Conservation (phyloP, 1,140 invertebrate species). For the Drosophila pandora region DNA sequence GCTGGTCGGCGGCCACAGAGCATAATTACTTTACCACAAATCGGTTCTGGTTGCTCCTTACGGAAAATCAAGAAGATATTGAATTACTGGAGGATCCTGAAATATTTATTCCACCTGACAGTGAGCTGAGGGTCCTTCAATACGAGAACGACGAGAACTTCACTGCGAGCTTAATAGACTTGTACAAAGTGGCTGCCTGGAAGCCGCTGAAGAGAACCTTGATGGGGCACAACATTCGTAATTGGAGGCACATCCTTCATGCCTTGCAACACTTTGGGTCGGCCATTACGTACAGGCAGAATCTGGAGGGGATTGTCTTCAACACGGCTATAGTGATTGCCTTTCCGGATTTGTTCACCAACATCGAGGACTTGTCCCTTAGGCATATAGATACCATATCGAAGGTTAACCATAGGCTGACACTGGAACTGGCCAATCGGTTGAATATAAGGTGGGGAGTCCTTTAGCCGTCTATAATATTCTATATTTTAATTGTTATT, state of each 20-base stretch:
- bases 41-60: constrained; percentile 73
- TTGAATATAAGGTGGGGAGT: constrained; percentile 84
- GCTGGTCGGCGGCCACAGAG: constrained; percentile 71
- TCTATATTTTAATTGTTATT: background rate
- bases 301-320: constrained; percentile 75
- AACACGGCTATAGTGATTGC: constrained; percentile 75
- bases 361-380: constrained; percentile 82
- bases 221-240: constrained; percentile 38
- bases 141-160: constrained; percentile 14
- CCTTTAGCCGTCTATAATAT: background rate
- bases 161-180: constrained; percentile 49
- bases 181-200: constrained; percentile 70
- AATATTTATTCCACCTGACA: constrained; percentile 75
- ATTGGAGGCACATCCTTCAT: constrained; percentile 39
- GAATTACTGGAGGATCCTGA: constrained; percentile 59
- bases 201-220: constrained; percentile 49
- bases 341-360: constrained; percentile 81
- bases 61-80: constrained; percentile 37
- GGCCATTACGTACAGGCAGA: constrained; percentile 67
- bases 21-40: constrained; percentile 79
- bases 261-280: constrained; percentile 66
- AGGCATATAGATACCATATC: constrained; percentile 85
- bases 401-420: constrained; percentile 84
- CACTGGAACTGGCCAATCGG: constrained; percentile 83
- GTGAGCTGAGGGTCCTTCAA: constrained; percentile 60